Evolutionary conservation across 2,797 vertebrate species (phyloP), one percentile per base, ranked within the genome.

Genomic region (Acanthurus leucopareius): DNA sequence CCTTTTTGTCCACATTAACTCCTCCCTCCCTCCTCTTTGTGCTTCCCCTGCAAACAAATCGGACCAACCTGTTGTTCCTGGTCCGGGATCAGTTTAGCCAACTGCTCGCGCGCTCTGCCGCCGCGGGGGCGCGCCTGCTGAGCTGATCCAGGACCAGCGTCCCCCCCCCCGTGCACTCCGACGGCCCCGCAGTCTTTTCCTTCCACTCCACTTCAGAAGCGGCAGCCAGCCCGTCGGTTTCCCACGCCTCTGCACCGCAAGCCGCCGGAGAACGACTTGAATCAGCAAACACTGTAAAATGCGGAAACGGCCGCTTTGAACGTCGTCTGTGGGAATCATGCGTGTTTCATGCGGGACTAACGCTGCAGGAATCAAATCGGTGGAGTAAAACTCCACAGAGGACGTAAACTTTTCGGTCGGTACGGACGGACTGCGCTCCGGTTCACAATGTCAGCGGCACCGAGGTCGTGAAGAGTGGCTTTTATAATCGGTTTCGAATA

Each of bases 61-160:
- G 69, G 25, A 76, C 11, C 83, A 79, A 92, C 88, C 89, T 91
- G 90, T 92, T 91, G 89, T 79, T 0, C 16, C 92, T 87, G 92
- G 7, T 82, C 87, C 10, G 1, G 86, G 80, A 80, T 90, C 90
- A 80, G 90, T 22, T 59, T 38, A 19, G 54, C 38, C 15, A 0
- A 0, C 13, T 1, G 73, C 22, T 9, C n/a, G 7, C 9, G 13
- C 9, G 40, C 42, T 20, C 54, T 11, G 65, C 14, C 3, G 4
- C 13, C 9, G 2, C 7, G 10, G 14, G 3, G 16, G 48, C 32
- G 16, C 4, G 48, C 45, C 11, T 2, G 42, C 10, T 20, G 0
- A 69, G 44, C 91, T 53, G 90, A 84, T 77, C 91, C 60, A 1
- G 79, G 83, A 54, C 86, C 88, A 3, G 90, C 47, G 0, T 19